Conservation (phyloP, 2,113 vertebrate genomes). For the Leptocoma aspasia region DNA sequence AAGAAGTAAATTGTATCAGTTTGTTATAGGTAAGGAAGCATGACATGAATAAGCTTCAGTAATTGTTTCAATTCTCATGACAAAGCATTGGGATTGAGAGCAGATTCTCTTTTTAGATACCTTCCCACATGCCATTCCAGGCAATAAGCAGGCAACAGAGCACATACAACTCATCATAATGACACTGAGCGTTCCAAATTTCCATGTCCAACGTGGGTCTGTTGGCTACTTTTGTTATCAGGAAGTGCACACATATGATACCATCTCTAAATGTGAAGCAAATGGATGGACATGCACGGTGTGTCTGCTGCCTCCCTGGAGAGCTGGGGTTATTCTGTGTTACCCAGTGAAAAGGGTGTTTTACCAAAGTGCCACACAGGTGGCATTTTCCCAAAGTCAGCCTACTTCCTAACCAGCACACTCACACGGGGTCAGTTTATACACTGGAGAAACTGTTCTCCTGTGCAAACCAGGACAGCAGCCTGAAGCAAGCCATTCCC, state of each 20-base stretch:
- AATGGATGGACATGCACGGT: accelerated
- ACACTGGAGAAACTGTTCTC: background rate
- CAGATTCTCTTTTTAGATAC: background rate
- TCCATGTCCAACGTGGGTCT: background rate
- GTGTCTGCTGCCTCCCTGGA: background rate
- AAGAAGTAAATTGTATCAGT: background rate
- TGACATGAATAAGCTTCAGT: background rate
- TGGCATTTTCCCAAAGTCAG: background rate
- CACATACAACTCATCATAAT: background rate
- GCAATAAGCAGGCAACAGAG: background rate
- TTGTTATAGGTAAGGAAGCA: background rate
- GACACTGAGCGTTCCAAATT: background rate
- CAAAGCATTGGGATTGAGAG: background rate
- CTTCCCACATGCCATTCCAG: background rate
- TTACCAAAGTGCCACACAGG: background rate
- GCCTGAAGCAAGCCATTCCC: background rate
- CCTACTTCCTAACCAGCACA: background rate
- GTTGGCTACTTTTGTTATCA: background rate
- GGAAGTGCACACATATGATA: background rate
- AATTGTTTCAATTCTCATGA: background rate
- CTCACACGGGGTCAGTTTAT: background rate
- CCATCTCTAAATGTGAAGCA: background rate
- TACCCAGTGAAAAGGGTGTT: background rate
- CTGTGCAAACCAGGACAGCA: background rate
- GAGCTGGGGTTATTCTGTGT: background rate